Conservation (phyloP, 2,888 invertebrate genomes). For the Andrena trimmerana region DNA sequence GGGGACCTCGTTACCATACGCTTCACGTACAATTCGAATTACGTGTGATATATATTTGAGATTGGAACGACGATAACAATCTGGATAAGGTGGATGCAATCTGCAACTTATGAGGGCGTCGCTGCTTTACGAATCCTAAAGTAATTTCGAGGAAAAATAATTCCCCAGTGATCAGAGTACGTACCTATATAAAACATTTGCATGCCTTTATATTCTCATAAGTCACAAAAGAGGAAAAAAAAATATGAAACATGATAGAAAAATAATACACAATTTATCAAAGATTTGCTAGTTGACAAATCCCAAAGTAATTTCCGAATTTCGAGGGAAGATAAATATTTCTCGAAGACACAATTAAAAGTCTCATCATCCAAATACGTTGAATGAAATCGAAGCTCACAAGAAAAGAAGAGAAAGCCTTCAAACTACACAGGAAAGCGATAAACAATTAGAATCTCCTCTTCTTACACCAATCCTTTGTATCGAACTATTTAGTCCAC, state of each 20-base stretch:
- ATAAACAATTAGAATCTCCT: background rate
- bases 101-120: background rate
- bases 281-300: too few relatives aligned
- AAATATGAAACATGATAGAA: too few relatives aligned
- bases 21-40: background rate
- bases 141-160: background rate
- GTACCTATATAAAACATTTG: background rate
- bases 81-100: background rate
- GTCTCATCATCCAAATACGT: too few relatives aligned
- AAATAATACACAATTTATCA: too few relatives aligned
- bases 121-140: background rate
- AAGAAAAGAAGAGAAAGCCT: too few relatives aligned
- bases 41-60: constrained; percentile 26
- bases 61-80: constrained; percentile 11
- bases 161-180: background rate
- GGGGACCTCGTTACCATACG: constrained; percentile 17
- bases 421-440: too few relatives aligned
- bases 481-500: background rate
- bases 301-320: too few relatives aligned
- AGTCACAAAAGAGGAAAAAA: background rate
- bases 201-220: background rate
- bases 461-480: background rate
- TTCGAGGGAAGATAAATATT: too few relatives aligned
- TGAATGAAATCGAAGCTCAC: too few relatives aligned
- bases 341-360: too few relatives aligned